Evolutionary conservation across 2,113 vertebrate genomes (phyloP), one percentile per base, ranked within the genome.

Genomic region (Catharus bicknelli): DNA sequence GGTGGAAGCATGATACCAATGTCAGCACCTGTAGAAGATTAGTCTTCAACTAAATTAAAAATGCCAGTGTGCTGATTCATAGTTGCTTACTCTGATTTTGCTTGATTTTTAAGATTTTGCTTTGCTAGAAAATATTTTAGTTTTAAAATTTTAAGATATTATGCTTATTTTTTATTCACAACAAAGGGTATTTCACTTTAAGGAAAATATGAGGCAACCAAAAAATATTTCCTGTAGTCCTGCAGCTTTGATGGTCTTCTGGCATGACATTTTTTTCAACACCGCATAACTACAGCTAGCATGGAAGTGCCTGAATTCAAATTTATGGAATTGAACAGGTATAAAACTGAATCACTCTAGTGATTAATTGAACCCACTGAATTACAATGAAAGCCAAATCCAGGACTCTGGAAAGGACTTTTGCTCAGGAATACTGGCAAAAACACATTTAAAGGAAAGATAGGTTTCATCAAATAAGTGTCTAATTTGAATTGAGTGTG

Each of bases 341-440:
- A 82, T 86, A 81, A 90, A 89, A 73, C 54, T 16, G 21, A 85
- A 89, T 79, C 51, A 69, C 48, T 87, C 26, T 16, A 63, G 72
- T 80, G 78, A 55, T 84, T 80, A 92, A 89, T 83, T 93, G 93
- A 94, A 81, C 40, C 10, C 32, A 40, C 42, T 66, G 70, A 84
- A 73, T 84, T 91, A 69, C 11, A 85, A 55, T 21, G 50, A 69
- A 93, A 84, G 32, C 13, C 32, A 69, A 95, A 51, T 51, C 32
- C 48, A 79, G 50, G 45, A 32, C 69, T 62, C 26, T 68, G 26
- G 42, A 76, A 92, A 57, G 67, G 75, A 90, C 47, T 90, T 91
- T 61, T 38, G 14, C 64, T 69, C 42, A 66, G 62, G 42, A 85
- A 69, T 58, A 38, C 4, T 73, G 51, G 16, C 78, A 87, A 78